Evolutionary conservation across 1,140 invertebrate genomes (phyloP), one percentile per base, ranked within the genome.

Genomic region (Aricia agestis): DNA sequence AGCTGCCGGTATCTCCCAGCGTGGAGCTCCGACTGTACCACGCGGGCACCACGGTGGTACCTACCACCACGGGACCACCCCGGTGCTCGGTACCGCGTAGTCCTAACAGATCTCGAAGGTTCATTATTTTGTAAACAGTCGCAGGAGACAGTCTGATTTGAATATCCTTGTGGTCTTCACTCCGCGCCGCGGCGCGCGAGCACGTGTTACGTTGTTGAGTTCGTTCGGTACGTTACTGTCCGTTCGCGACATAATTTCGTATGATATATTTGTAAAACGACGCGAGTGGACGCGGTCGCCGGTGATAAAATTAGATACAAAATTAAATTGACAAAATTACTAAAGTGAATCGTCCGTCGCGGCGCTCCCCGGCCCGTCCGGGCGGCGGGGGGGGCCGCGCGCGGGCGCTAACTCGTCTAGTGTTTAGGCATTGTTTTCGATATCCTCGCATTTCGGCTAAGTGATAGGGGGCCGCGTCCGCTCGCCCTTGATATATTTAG

Each of bases 361-460:
- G 68, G 1, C 36, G 63, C 72, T 68, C 76, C 72, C 74, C 75
- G 74, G 5, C 71, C 71, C 76, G 67, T 42, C 42, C 61, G 61
- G 57, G 67, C 66, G 75, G 71, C 72, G 71, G 72, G 57, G 71
- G 69, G 71, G 61, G 69, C 67, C 57, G 32, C 70, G 69, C 71
- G 73, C 65, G 76, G 74, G 78, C 78, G 82, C 72, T 81, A 75
- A 82, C 83, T 86, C 83, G 83, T 85, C 82, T 90, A 89, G 86
- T 84, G 78, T 89, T 90, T 91, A 90, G 87, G 85, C 84, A 80
- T 85, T 81, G 80, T 78, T 89, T 91, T 91, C 87, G 89, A 89
- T 82, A 87, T 89, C 89, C 89, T 91, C 89, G 89, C 89, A 91
- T 91, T 91, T 89, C 82, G 89, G 87, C 89, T 91, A 91, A 91